These are phyloP conservation scores for Alcis repandata DNA, from an alignment of 2,888 invertebrate species.

Conservation along the genomic window DNA sequence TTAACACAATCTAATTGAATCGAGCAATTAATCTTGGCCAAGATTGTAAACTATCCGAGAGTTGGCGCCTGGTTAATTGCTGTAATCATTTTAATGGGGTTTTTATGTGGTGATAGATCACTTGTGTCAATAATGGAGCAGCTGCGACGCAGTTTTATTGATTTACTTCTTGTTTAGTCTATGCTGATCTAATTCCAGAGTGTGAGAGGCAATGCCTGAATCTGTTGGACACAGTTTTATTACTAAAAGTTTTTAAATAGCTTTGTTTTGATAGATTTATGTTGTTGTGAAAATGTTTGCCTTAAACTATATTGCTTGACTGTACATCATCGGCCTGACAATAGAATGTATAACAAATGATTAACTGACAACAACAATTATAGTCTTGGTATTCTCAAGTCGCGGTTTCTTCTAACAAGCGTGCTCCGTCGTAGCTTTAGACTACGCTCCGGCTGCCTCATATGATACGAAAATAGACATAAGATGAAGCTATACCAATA, in stretches of 20 bases:
- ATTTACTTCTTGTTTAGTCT: slow-evolving; percentile 9
- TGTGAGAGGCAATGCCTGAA: background rate
- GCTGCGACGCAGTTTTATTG: slow-evolving; percentile 4
- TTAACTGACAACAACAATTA: too few species aligned
- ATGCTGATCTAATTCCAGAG: slow-evolving; percentile 4
- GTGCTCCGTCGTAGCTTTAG: too few species aligned
- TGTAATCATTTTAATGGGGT: slow-evolving; percentile 25
- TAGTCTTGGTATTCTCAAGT: too few species aligned
- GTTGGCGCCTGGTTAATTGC: slow-evolving; percentile 17
- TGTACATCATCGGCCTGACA: too few species aligned
- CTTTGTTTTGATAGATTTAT: background rate
- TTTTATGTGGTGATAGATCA: slow-evolving; percentile 17
- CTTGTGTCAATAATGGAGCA: slow-evolving; percentile 11
- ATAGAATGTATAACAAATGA: too few species aligned
- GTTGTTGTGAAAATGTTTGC: too few species aligned
- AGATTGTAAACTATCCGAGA: slow-evolving; percentile 11
- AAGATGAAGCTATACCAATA: too few species aligned
- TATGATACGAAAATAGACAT: too few species aligned
- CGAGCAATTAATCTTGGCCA: slow-evolving; percentile 10
- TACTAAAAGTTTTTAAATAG: background rate
- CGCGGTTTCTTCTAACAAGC: too few species aligned
- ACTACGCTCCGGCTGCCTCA: too few species aligned
- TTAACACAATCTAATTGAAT: slow-evolving; percentile 15
- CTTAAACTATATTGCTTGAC: too few species aligned
- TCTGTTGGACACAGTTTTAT: background rate